These are phyloP conservation scores for Cinara cedri DNA, from an alignment of 2,888 invertebrate species.

Conservation along the genomic window DNA sequence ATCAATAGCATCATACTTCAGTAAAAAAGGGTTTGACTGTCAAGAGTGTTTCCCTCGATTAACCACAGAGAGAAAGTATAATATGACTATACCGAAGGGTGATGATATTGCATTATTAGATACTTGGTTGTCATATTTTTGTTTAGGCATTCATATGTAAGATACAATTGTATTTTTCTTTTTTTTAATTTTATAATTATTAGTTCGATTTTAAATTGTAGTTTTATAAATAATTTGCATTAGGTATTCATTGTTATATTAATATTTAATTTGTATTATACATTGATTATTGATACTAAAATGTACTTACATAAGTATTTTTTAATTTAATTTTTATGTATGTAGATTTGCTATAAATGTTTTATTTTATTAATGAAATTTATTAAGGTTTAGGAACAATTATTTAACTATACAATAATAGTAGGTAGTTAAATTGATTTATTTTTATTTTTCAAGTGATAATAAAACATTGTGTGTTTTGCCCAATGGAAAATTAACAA, in stretches of 20 bases:
- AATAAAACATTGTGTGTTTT: not conserved
- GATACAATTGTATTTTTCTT: not conserved
- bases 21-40: constrained; percentile 35
- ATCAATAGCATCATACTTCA: constrained; percentile 43
- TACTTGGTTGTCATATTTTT: constrained; percentile 49
- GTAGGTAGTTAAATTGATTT: not conserved
- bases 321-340: no score
- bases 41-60: constrained; percentile 44
- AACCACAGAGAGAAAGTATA: constrained; percentile 23
- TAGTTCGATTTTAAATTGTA: not conserved
- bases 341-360: no score
- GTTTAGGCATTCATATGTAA: constrained; percentile 40
- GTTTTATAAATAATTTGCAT: not conserved
- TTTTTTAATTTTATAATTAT: not conserved
- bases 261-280: no score
- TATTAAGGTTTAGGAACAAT: no score
- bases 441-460: constrained; percentile 6
- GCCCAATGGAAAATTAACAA: constrained; percentile 39
- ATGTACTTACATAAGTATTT: no score
- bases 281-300: no score
- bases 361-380: no score
- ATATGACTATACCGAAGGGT: constrained; percentile 33
- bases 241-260: not conserved
- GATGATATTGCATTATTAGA: constrained; percentile 20
- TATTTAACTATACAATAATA: not conserved